Conservation (phyloP, 2,113 vertebrate species). For the Protobothrops flavoviridis region DNA sequence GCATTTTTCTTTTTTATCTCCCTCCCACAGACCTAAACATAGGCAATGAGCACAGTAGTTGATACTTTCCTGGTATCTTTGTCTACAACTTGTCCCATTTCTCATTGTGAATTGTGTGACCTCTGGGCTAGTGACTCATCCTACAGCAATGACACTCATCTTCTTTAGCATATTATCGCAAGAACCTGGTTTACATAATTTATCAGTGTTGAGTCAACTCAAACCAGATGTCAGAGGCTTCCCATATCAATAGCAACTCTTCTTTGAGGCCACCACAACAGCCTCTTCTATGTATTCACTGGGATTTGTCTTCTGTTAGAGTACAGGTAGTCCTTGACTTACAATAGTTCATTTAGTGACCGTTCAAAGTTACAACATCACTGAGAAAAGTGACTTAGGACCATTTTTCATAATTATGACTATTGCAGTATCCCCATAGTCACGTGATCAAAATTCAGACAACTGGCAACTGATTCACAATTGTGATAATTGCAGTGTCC, state of each 20-base stretch:
- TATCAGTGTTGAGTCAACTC: conserved; percentile 17
- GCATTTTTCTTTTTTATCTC: background rate
- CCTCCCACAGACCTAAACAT: background rate
- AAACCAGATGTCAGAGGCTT: background rate
- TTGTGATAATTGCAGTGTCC: background rate
- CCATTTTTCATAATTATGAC: background rate
- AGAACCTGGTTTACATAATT: conserved; percentile 12
- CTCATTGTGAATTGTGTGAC: background rate
- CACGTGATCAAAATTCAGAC: background rate
- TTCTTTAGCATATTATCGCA: background rate
- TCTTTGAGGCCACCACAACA: background rate
- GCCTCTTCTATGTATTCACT: background rate
- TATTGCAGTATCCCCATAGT: background rate
- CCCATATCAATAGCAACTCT: conserved; percentile 1
- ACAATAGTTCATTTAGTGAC: background rate
- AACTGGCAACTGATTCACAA: background rate
- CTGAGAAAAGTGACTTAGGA: background rate
- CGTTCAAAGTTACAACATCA: too few species aligned
- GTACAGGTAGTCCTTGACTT: background rate
- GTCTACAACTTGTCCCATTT: background rate
- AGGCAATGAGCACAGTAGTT: background rate
- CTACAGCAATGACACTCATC: background rate
- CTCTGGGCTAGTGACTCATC: background rate
- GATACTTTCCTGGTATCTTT: too few species aligned
- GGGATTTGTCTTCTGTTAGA: background rate